Base-by-base conservation (phyloP, 2,888 invertebrate genomes). In the Eupsilia transversa region DNA sequence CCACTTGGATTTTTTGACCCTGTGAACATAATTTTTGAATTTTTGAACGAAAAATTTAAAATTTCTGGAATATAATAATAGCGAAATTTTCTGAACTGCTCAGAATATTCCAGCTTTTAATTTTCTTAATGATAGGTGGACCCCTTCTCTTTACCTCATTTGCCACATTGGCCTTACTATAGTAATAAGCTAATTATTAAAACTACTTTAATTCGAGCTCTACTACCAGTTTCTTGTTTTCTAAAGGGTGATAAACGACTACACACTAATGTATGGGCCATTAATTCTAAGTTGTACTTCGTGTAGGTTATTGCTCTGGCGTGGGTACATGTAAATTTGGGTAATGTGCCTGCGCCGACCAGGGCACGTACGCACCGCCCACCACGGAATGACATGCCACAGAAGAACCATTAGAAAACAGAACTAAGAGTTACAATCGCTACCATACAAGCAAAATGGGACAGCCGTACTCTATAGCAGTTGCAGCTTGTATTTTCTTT, bases 311-410 rank as follows among this genome's bases (percentile, higher is more conserved):
- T 74, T 71, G 77, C 77, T 71, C 74, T 68, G 52, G 46, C 64
- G 52, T 76, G 63, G 54, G 27, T 12, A 38, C 14, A 33, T 12
- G 30, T 63, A 56, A 7, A 75, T 71, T 84, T 80, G 65, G 75
- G 60, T 67, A 54, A 56, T 68, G 80, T 64, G 80, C 74, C 23
- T 80, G 85, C 81, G 74, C 80, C 64, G 61, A 14, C 6, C 2
- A 35, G 27, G 46, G 77, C 86, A 87, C 86, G 86, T 87, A 86
- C 68, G 80, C 86, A 80, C 68, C 52, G 10, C 17, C 5, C 72
- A 64, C 63, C 41, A 76, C 38, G 17, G 17, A 72, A 14, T 43
- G 0, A 59, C 17, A 56, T 17, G 41, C 6, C 49, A 52, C 69
- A 81, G 81, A 82, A 81, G 30, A 66, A 30, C 70, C 49, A 81